Conservation (phyloP, 2,888 invertebrate genomes). For the Phalera bucephala region DNA sequence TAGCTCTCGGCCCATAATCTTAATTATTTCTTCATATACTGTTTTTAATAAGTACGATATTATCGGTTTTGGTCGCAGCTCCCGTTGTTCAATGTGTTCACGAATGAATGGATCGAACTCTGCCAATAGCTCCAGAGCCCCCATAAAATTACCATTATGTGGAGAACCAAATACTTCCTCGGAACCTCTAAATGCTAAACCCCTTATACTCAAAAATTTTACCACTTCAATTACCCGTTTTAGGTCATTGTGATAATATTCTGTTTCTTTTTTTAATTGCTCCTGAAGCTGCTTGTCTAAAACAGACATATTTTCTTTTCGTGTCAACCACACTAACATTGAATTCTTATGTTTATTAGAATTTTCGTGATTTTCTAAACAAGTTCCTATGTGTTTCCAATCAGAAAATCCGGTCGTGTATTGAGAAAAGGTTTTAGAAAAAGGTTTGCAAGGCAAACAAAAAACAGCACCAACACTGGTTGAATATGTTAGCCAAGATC, state of each 20-base stretch:
- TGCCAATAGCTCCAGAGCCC: constrained; percentile 8
- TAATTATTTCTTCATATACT: constrained; percentile 14
- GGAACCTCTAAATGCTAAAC: constrained; percentile 17
- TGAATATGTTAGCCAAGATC: constrained; percentile 9
- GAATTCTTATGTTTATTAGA: constrained; percentile 13
- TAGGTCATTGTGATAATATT: constrained; percentile 15
- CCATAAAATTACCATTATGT: constrained; percentile 15
- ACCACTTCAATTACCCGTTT: constrained; percentile 16
- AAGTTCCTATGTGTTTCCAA: constrained; percentile 10
- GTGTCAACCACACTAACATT: constrained; percentile 10
- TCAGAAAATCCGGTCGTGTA: constrained; percentile 14
- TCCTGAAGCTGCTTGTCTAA: constrained; percentile 13
- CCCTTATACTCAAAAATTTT: constrained; percentile 14
- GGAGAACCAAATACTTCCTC: constrained; percentile 13
- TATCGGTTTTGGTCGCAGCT: constrained; percentile 11
- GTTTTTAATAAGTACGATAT: constrained; percentile 13
- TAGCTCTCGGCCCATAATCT: too few relatives aligned
- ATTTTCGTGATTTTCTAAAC: constrained; percentile 2
- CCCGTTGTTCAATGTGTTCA: constrained; percentile 12
- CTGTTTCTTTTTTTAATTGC: constrained; percentile 15
- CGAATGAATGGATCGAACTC: constrained; percentile 6
- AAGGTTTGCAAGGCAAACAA: constrained; percentile 12
- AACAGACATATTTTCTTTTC: constrained; percentile 15
- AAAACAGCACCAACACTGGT: constrained; percentile 7
- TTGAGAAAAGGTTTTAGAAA: too few relatives aligned